phyloP scores from a whole-genome alignment of 2,113 vertebrate genomes.

The Corythornis madagascariensis region DNA sequence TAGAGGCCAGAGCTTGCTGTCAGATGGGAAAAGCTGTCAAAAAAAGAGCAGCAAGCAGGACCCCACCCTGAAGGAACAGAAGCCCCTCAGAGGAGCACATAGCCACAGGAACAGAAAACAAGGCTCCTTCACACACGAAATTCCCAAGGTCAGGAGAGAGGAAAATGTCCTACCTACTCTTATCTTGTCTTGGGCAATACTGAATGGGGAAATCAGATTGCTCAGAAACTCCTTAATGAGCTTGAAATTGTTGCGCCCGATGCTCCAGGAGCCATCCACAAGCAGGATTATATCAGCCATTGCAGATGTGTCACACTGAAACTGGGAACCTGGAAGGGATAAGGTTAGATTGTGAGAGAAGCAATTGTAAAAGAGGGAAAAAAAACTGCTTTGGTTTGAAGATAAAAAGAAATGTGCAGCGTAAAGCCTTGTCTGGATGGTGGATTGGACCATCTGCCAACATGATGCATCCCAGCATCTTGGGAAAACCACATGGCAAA shows the following conservation, averaged over 20 bases:
- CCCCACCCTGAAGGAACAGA: neutral
- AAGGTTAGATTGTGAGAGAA: neutral
- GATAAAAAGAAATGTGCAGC: neutral
- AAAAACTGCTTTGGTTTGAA: neutral
- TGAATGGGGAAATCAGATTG: constrained; percentile 84
- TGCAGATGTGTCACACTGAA: constrained; percentile 76
- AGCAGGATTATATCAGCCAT: constrained; percentile 83
- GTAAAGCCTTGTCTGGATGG: neutral
- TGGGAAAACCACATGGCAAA: neutral
- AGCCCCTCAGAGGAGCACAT: neutral
- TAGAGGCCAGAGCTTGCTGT: constrained; percentile 36
- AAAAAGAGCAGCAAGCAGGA: neutral
- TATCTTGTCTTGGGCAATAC: constrained; percentile 81
- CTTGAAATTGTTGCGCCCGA: constrained; percentile 89
- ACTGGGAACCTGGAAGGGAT: constrained; percentile 59
- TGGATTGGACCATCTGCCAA: neutral
- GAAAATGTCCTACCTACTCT: constrained; percentile 82
- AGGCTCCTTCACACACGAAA: fast-evolving
- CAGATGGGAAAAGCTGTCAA: neutral
- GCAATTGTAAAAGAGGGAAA: neutral
- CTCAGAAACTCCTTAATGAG: constrained; percentile 90
- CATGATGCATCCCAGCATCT: neutral
- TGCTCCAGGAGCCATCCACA: constrained; percentile 96
- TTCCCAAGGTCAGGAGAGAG: neutral
- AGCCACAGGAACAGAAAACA: neutral